Base-by-base conservation (phyloP, 1,140 invertebrate genomes). In the Saccostrea echinata region DNA sequence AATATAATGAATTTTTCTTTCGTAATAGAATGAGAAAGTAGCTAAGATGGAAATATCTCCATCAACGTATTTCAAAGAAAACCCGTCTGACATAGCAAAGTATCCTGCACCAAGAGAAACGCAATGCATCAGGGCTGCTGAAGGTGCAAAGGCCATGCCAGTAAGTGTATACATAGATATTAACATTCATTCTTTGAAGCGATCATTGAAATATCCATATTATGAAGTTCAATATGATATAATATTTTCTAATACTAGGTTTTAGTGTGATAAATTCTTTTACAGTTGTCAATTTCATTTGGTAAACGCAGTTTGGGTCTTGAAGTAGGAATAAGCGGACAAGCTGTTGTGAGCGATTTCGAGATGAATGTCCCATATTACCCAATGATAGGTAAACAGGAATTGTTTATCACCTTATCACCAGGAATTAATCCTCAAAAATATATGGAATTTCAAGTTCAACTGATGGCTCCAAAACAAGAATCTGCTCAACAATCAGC, bases 341-440 rank as follows among this genome's bases (percentile, higher is more conserved):
- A 89, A 82, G 35, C 2, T 16, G 88, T 86, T 18, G 16, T 13
- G 16, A 64, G 88, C 16, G 83, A 89, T 57, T 87, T 87, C 43
- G 13, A 81, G 24, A 33, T 30, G 33, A 9, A 55, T 24, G 55
- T 89, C n/a, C 88, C 88, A 35, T 89, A 82, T 24, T 89, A 85
- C 52, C 88, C 88, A 33, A 85, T 87, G 33, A 81, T 24, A 53
- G 88, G 88, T 33, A 87, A 86, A 53, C 86, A 89, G 84, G 52
- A 84, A 30, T 9, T 85, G 3, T 81, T 82, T 24, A n/a, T 85
- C 9, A 87, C 88, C 9, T 18, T 89, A n/a, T n/a, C 24, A 0
- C 88, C 88, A 71, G 88, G 88, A 82, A 21, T 53, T 16, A 87
- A 87, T 21, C 88, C 88, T n/a, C 88, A 81, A 30, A 87, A 55